Conservation (phyloP, 2,797 vertebrate genomes). For the Crypturellus tataupa region DNA sequence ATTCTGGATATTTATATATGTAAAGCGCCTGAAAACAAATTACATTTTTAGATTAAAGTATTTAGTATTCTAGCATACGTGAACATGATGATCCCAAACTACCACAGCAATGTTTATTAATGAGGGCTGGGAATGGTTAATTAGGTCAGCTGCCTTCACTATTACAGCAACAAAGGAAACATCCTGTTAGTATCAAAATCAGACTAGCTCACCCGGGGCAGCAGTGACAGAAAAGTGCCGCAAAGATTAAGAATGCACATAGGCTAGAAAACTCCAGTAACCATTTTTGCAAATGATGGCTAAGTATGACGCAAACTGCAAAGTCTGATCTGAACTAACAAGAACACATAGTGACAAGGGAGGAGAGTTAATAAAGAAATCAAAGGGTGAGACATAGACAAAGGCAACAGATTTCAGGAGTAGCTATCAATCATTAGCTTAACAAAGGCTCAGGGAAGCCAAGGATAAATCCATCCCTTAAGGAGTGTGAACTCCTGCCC, state of each 20-base stretch:
- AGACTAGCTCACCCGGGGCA: neutral
- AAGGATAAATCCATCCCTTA: constrained; percentile 41
- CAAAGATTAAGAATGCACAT: neutral
- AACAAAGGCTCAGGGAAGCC: constrained; percentile 47
- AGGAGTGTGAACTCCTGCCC: constrained; percentile 32
- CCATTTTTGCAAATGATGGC: neutral
- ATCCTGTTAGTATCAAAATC: neutral
- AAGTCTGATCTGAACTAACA: constrained; percentile 35
- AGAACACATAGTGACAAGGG: neutral
- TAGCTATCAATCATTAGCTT: constrained; percentile 45
- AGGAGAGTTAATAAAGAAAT: constrained; percentile 59
- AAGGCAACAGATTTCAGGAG: neutral
- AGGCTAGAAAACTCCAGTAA: neutral
- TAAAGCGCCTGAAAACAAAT: neutral
- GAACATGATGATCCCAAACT: neutral
- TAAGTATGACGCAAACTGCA: neutral
- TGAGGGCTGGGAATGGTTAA: neutral
- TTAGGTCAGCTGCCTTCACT: neutral
- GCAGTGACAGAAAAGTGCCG: neutral
- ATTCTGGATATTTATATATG: neutral
- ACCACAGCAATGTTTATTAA: neutral
- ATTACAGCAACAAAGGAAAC: neutral
- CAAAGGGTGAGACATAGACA: constrained; percentile 11
- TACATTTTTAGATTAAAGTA: neutral
- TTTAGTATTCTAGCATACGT: neutral